phyloP scores from a whole-genome alignment of 2,888 invertebrate species.

The Polymixis flavicincta region DNA sequence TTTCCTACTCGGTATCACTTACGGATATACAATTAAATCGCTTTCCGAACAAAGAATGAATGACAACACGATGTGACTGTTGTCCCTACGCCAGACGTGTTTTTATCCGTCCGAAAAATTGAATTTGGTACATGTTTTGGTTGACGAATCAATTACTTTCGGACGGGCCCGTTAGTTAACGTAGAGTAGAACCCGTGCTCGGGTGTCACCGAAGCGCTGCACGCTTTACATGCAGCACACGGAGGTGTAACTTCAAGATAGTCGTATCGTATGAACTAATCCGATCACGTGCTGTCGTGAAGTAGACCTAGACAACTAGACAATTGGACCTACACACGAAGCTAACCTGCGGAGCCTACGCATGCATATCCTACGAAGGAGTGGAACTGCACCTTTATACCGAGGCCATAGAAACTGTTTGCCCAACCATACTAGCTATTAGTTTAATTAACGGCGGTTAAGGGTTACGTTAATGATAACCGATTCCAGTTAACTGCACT shows the following conservation, averaged over 20 bases:
- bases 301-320: background rate
- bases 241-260: background rate
- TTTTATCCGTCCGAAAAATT: too few relatives aligned
- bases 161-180: too few relatives aligned
- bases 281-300: background rate
- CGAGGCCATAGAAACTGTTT: conserved; percentile 27
- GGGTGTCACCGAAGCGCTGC: background rate
- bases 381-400: conserved; percentile 23
- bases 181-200: background rate
- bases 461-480: conserved; percentile 35
- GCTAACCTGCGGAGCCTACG: background rate
- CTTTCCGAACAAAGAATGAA: too few relatives aligned
- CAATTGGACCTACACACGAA: background rate
- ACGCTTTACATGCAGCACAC: background rate
- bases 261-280: background rate
- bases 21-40: too few relatives aligned
- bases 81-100: too few relatives aligned
- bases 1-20: too few relatives aligned
- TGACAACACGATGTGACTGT: too few relatives aligned
- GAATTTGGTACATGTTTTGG: too few relatives aligned
- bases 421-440: conserved; percentile 49
- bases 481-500: conserved; percentile 37
- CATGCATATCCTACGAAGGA: background rate
- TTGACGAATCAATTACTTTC: too few relatives aligned
- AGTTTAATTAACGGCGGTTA: conserved; percentile 46